Evolutionary conservation across 2,888 invertebrate species (phyloP).

Genomic region (Lypha dubia): DNA sequence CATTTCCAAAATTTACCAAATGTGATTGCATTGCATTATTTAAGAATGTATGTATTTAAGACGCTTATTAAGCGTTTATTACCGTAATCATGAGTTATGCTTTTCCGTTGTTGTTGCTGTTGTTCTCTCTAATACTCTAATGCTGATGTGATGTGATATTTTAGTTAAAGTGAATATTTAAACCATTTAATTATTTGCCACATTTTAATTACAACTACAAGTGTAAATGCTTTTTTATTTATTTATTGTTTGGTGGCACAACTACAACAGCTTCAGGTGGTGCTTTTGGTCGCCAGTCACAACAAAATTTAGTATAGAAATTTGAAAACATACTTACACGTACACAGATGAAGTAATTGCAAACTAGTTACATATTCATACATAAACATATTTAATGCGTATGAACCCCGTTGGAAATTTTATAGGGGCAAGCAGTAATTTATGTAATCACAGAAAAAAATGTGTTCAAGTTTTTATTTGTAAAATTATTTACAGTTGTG

Average conservation of each 20-base stretch:
- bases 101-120: conserved; percentile 37
- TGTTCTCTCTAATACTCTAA: neutral
- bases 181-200: conserved; percentile 9
- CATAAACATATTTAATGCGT: neutral
- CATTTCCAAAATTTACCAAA: conserved; percentile 7
- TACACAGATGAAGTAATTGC: neutral
- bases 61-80: conserved; percentile 58
- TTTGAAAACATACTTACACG: neutral
- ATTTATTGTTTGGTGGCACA: neutral
- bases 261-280: neutral
- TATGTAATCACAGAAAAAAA: no score
- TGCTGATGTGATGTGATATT: neutral
- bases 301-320: neutral
- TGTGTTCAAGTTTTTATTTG: no score
- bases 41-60: conserved; percentile 38
- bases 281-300: neutral
- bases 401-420: neutral
- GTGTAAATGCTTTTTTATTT: neutral
- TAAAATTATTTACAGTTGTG: no score
- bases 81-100: conserved; percentile 40
- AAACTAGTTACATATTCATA: neutral
- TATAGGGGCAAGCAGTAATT: neutral
- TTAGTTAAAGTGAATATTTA: neutral
- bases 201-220: neutral
- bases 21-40: conserved; percentile 12